Conservation (phyloP, 2,113 vertebrate species). For the Menura novaehollandiae region DNA sequence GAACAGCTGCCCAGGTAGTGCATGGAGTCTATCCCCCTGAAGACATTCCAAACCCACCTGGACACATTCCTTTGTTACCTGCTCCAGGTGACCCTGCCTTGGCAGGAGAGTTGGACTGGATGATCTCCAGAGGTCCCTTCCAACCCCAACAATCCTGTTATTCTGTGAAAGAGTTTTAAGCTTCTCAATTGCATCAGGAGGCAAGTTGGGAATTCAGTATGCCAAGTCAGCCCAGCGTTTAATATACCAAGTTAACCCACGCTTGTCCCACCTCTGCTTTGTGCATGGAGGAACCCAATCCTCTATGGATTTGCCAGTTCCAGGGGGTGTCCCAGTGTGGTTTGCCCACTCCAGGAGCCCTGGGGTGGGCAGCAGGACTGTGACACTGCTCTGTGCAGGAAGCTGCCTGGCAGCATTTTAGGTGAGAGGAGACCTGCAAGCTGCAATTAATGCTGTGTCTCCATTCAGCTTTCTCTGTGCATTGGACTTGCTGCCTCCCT, state of each 20-base stretch:
- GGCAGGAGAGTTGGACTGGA: neutral
- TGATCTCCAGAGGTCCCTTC: neutral
- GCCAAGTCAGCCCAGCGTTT: neutral
- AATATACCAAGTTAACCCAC: neutral
- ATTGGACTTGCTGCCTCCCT: too few relatives aligned
- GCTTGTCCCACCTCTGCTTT: fast-evolving
- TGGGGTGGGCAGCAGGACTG: neutral
- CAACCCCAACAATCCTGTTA: neutral
- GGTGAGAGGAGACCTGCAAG: neutral
- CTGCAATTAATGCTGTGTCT: fast-evolving
- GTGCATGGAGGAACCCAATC: neutral
- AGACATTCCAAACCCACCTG: neutral
- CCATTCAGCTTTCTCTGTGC: neutral
- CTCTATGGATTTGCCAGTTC: neutral
- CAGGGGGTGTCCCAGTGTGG: neutral
- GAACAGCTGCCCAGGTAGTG: neutral
- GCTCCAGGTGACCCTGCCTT: neutral
- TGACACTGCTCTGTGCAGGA: neutral
- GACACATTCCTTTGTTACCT: neutral
- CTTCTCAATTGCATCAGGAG: neutral
- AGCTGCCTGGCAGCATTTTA: neutral
- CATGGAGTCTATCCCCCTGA: neutral
- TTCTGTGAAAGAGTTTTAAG: neutral
- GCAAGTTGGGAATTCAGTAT: neutral
- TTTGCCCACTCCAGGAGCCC: neutral